Evolutionary conservation across 2,113 vertebrate genomes (phyloP).

Genomic region (Bujurquina vittata): DNA sequence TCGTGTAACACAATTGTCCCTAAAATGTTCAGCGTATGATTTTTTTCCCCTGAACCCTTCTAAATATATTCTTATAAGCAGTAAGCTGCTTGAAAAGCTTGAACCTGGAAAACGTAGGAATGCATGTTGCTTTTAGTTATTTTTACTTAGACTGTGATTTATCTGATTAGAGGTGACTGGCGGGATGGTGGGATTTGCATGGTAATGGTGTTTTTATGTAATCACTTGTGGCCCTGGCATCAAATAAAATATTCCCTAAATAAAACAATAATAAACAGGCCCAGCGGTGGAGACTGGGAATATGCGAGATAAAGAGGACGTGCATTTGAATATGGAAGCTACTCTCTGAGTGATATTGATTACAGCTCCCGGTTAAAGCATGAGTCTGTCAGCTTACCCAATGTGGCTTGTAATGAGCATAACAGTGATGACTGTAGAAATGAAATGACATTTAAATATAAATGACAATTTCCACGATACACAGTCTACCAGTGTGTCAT

Average conservation of each 20-base stretch:
- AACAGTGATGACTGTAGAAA: conserved; percentile 13
- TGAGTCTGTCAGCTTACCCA: conserved; percentile 2
- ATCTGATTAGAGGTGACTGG: neutral
- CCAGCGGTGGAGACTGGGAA: neutral
- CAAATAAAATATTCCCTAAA: conserved; percentile 3
- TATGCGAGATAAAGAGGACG: neutral
- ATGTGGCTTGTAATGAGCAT: conserved; percentile 12
- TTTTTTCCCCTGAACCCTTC: neutral
- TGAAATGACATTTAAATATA: conserved; percentile 30
- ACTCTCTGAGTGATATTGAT: conserved; percentile 18
- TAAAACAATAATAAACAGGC: neutral
- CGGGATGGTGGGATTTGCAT: neutral
- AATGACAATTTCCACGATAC: conserved; percentile 30
- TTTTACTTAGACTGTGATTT: neutral
- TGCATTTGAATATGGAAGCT: neutral
- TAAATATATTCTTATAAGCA: neutral
- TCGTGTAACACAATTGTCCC: neutral
- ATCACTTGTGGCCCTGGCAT: neutral
- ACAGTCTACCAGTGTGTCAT: neutral
- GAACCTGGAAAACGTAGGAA: neutral
- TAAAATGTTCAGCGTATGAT: neutral
- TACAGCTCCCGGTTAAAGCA: conserved; percentile 8
- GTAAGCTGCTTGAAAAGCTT: neutral
- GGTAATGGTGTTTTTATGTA: neutral
- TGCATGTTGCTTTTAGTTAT: neutral